These are phyloP conservation scores for Exocentrus adspersus DNA, from an alignment of 2,888 invertebrate species.

Conservation along the genomic window DNA sequence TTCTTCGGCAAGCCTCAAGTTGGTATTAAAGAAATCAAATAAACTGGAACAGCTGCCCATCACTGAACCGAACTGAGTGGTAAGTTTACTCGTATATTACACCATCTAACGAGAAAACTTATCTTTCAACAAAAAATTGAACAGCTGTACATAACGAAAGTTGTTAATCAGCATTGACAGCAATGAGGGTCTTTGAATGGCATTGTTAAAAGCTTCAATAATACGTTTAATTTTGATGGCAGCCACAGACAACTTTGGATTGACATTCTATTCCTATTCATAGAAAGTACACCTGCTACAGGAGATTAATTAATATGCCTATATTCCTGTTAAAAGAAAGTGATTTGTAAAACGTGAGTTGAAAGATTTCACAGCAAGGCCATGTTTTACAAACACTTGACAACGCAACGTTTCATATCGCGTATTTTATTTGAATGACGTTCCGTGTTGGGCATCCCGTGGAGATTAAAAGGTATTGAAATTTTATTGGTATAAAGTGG, in stretches of 20 bases:
- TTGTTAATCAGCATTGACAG: too few relatives aligned
- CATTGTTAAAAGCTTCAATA: too few relatives aligned
- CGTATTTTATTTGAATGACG: neutral
- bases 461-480: neutral
- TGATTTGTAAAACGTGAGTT: constrained; percentile 2
- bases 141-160: too few relatives aligned
- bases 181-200: too few relatives aligned
- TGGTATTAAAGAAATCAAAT: too few relatives aligned
- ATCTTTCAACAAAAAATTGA: too few relatives aligned
- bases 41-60: too few relatives aligned
- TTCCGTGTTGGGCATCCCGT: neutral
- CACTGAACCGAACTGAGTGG: too few relatives aligned
- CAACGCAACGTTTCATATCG: neutral
- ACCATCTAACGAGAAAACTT: too few relatives aligned
- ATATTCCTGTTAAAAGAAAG: constrained; percentile 13
- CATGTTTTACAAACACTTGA: neutral
- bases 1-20: too few relatives aligned
- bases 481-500: neutral
- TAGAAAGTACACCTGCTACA: neutral
- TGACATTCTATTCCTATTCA: constrained; percentile 6
- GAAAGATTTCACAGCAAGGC: neutral
- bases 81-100: too few relatives aligned
- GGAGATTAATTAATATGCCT: constrained; percentile 5
- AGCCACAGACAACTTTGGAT: neutral
- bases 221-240: too few relatives aligned